Conservation (phyloP, 2,797 vertebrate genomes). For the Sebastes goodei region DNA sequence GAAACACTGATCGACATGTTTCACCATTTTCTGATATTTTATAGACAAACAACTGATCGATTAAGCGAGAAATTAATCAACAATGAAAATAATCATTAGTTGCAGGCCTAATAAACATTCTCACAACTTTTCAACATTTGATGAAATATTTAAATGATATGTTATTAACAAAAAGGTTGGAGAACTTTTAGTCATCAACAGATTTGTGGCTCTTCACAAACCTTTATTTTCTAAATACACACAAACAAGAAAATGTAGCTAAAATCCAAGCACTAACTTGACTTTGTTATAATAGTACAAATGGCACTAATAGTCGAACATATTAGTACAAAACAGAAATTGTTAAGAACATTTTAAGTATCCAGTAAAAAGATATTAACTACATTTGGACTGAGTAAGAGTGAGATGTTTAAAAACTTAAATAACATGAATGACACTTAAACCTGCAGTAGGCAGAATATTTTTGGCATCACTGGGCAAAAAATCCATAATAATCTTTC, state of each 20-base stretch:
- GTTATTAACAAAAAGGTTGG: not conserved
- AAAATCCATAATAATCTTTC: too few relatives aligned
- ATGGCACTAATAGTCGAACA: not conserved
- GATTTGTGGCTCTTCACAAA: not conserved
- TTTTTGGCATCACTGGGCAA: too few relatives aligned
- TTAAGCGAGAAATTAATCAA: too few relatives aligned
- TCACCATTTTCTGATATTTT: too few relatives aligned
- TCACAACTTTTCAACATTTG: not conserved
- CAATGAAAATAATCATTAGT: too few relatives aligned
- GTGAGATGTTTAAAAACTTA: not conserved
- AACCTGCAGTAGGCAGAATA: too few relatives aligned
- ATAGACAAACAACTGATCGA: too few relatives aligned
- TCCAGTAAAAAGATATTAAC: not conserved
- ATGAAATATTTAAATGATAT: not conserved
- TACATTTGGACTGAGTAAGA: not conserved
- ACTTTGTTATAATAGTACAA: not conserved
- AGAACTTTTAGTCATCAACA: not conserved
- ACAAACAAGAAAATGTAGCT: not conserved
- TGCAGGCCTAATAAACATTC: not conserved
- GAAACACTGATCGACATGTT: too few relatives aligned
- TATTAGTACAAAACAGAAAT: not conserved
- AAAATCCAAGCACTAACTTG: not conserved
- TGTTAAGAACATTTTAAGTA: not conserved
- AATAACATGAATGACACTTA: accelerated
- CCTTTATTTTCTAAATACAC: not conserved